phyloP scores from a whole-genome alignment of 1,140 invertebrate species.

The Drosophila neocordata region DNA sequence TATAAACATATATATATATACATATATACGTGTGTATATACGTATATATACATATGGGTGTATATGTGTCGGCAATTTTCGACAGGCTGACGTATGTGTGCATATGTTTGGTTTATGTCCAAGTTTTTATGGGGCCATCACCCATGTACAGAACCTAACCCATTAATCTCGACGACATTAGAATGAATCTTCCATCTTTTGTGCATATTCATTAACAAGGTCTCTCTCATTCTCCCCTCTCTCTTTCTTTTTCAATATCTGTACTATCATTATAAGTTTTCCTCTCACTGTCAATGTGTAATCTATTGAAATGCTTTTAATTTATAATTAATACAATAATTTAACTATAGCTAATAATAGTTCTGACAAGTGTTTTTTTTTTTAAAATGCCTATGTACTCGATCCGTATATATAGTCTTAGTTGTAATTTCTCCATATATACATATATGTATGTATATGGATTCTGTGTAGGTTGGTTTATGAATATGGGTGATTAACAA shows the following conservation, averaged over 20 bases:
- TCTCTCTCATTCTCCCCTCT: conserved; percentile 12
- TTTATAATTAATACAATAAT: conserved; percentile 15
- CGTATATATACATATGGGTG: conserved; percentile 34
- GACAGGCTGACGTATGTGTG: conserved; percentile 40
- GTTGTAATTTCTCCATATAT: conserved; percentile 17
- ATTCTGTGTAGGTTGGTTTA: conserved; percentile 25
- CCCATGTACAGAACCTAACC: conserved; percentile 50
- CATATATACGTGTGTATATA: conserved; percentile 19
- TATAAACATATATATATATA: conserved; percentile 15
- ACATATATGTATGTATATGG: conserved; percentile 34
- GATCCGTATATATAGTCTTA: background rate
- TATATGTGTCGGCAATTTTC: conserved; percentile 38
- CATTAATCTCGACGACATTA: conserved; percentile 50
- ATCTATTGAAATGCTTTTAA: conserved; percentile 2
- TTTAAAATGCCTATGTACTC: background rate
- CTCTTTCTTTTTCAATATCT: background rate
- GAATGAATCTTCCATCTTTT: conserved; percentile 20
- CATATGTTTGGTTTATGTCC: conserved; percentile 37
- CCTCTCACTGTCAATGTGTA: background rate
- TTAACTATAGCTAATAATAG: background rate
- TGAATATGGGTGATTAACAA: conserved; percentile 13
- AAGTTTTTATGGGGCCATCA: conserved; percentile 41
- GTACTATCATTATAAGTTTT: background rate
- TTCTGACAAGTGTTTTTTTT: background rate
- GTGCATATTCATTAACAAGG: conserved; percentile 53